phyloP scores from a whole-genome alignment of 1,140 invertebrate species.

The Amphibalanus amphitrite region DNA sequence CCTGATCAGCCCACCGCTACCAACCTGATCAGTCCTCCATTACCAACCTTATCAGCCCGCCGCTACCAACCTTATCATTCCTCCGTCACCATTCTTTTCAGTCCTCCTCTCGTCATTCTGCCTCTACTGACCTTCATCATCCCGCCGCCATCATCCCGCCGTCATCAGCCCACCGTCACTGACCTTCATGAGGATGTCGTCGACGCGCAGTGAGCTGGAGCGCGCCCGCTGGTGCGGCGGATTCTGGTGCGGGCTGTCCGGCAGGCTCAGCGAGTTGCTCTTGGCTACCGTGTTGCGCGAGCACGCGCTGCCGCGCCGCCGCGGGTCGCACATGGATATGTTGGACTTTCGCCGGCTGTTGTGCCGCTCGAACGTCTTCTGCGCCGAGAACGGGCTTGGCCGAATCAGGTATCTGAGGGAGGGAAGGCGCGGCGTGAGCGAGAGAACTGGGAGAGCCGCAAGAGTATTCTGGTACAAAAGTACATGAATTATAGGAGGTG shows the following conservation, averaged over 20 bases:
- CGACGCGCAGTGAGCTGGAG: conserved; percentile 66
- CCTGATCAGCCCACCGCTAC: too few species aligned
- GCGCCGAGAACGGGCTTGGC: conserved; percentile 76
- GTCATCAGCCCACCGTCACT: too few species aligned
- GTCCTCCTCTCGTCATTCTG: too few species aligned
- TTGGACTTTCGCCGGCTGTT: conserved; percentile 76
- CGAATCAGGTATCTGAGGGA: conserved; percentile 57
- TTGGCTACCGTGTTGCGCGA: conserved; percentile 36
- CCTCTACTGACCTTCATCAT: not conserved
- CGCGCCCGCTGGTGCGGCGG: conserved; percentile 36
- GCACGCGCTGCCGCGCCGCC: conserved; percentile 25
- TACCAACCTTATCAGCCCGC: too few species aligned
- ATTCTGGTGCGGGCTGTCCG: conserved; percentile 46
- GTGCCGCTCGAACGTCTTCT: conserved; percentile 81
- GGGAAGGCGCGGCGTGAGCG: conserved; percentile 9
- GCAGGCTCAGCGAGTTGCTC: conserved; percentile 68
- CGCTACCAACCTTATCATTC: not conserved
- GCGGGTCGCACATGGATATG: conserved; percentile 69
- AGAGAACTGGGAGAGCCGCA: too few species aligned
- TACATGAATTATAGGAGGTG: too few species aligned
- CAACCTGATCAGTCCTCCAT: too few species aligned
- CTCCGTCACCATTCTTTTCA: not conserved
- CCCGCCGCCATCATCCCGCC: not conserved
- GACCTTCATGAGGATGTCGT: conserved; percentile 51
- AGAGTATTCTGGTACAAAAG: too few species aligned